Conservation (phyloP, 2,888 invertebrate species). For the Dysmachus trigonus region DNA sequence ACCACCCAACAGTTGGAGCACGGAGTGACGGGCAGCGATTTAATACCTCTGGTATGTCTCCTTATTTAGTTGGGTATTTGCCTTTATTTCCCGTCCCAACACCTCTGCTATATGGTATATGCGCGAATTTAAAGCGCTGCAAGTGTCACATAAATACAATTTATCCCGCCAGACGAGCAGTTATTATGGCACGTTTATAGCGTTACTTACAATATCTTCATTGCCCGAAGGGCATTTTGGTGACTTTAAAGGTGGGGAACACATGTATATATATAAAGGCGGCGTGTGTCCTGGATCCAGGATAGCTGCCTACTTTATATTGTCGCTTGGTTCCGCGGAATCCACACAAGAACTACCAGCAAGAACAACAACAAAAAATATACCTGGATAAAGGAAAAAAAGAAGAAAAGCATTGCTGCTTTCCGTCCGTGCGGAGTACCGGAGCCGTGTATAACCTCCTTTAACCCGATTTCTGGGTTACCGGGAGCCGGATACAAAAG, state of each 20-base stretch:
- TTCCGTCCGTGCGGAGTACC: not conserved
- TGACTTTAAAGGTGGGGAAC: not conserved
- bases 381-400: not conserved
- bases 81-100: slow-evolving; percentile 3
- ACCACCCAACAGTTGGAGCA: not conserved
- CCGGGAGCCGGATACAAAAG: not conserved
- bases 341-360: not conserved
- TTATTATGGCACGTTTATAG: slow-evolving; percentile 30
- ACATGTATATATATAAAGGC: not conserved
- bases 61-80: not conserved
- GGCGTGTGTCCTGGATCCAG: not conserved
- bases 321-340: not conserved
- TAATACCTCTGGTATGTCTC: not conserved
- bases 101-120: not conserved
- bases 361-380: not conserved
- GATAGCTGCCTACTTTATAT: not conserved
- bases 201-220: slow-evolving; percentile 38
- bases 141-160: slow-evolving; percentile 42
- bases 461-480: not conserved
- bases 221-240: not conserved
- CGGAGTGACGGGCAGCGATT: not conserved
- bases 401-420: not conserved
- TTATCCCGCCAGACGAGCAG: slow-evolving; percentile 30
- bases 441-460: not conserved
- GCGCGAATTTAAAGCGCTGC: slow-evolving; percentile 15